Percentiles rank a stretch among this genome's conserved stretches.
Evolutionary conservation across 2,797 vertebrate genomes (phyloP).

Genomic region (Momotus momota): DNA sequence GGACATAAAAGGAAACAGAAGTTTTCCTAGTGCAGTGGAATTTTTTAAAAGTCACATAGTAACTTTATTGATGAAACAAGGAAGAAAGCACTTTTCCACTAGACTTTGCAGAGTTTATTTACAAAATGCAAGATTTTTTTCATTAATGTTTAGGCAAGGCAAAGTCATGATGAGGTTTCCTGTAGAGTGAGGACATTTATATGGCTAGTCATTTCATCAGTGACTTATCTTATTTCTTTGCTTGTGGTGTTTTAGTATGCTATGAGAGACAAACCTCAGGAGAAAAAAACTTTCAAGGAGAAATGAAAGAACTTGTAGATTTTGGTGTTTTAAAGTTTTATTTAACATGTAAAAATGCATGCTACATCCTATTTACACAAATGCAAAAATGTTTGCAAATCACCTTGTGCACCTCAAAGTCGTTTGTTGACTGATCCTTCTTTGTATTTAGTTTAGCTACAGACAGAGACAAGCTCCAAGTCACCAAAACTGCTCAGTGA

Average conservation of each 20-base stretch:
- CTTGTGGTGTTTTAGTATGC: not conserved
- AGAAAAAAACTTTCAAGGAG: not conserved
- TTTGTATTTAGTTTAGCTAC: not conserved
- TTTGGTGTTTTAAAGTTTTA: not conserved
- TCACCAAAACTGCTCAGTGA: not conserved
- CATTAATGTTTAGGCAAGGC: constrained; percentile 55
- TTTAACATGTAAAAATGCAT: not conserved
- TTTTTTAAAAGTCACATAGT: constrained; percentile 82
- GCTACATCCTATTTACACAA: not conserved
- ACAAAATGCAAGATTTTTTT: constrained; percentile 77
- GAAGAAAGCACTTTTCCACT: constrained; percentile 81
- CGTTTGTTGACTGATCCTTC: not conserved
- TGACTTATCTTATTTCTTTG: constrained; percentile 26
- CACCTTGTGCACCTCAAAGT: not conserved
- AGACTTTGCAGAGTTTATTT: constrained; percentile 77
- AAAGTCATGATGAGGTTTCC: constrained; percentile 49
- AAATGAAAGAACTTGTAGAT: constrained; percentile 2
- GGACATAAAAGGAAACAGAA: constrained; percentile 84
- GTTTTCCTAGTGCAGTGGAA: constrained; percentile 83
- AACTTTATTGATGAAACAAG: constrained; percentile 83
- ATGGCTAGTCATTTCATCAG: constrained; percentile 41
- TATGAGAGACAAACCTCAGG: not conserved
- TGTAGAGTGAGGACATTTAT: constrained; percentile 36
- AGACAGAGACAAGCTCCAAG: not conserved
- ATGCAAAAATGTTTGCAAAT: not conserved